Evolutionary conservation across 2,113 vertebrate genomes (phyloP).

Genomic region (Gadus chalcogrammus): DNA sequence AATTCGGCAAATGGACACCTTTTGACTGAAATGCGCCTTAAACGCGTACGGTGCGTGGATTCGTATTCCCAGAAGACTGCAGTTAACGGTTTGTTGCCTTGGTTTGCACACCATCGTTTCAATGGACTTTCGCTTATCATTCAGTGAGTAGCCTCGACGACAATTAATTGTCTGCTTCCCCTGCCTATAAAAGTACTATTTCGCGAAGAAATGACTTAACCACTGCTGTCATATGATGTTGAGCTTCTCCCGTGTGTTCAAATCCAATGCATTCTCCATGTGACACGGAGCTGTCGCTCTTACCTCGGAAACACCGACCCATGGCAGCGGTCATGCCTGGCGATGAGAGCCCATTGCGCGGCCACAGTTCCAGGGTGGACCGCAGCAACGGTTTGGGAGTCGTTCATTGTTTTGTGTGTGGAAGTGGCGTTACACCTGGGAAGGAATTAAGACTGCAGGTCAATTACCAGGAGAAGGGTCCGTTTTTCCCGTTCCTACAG

Average conservation of each 20-base stretch:
- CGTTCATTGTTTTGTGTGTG: conserved; percentile 89
- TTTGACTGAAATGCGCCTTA: conserved; percentile 20
- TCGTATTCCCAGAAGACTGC: conserved; percentile 26
- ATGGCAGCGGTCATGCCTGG: conserved; percentile 79
- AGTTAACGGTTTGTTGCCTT: conserved; percentile 41
- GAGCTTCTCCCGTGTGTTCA: conserved; percentile 28
- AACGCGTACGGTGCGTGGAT: conserved; percentile 28
- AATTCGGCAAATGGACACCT: conserved; percentile 19
- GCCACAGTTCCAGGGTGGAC: conserved; percentile 61
- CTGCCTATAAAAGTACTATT: conserved; percentile 30
- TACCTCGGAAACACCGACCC: conserved; percentile 87
- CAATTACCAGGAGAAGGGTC: conserved; percentile 70
- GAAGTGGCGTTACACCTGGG: conserved; percentile 83
- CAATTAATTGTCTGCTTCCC: conserved; percentile 41
- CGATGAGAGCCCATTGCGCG: conserved; percentile 65
- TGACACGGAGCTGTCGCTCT: conserved; percentile 70
- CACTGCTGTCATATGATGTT: conserved; percentile 47
- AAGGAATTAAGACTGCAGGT: conserved; percentile 83
- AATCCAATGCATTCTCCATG: conserved; percentile 66
- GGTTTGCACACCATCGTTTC: conserved; percentile 47
- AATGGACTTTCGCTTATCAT: conserved; percentile 51
- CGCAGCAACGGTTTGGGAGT: conserved; percentile 69
- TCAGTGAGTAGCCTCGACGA: conserved; percentile 49
- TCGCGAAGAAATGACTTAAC: conserved; percentile 43
- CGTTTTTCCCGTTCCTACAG: conserved; percentile 91